These are phyloP conservation scores for Ophiodon elongatus DNA, from an alignment of 2,113 vertebrate genomes.

Conservation along the genomic window DNA sequence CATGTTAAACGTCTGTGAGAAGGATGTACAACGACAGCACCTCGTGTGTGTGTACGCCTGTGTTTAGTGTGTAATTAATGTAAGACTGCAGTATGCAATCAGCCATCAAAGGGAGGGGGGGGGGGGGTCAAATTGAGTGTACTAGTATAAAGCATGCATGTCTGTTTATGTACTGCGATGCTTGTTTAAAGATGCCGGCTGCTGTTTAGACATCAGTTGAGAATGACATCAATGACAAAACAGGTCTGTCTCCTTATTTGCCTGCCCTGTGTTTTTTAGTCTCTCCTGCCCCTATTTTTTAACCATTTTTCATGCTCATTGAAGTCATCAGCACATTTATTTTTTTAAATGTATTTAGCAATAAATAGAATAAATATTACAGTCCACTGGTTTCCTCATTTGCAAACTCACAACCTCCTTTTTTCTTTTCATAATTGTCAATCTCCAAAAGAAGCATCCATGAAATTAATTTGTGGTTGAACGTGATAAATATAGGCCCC, in stretches of 20 bases:
- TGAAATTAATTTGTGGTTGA: constrained; percentile 78
- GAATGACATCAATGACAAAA: not conserved
- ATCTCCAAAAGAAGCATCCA: constrained; percentile 78
- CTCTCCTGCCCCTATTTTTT: not conserved
- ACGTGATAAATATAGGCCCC: constrained; percentile 48
- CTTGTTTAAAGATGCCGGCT: not conserved
- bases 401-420: constrained; percentile 53
- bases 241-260: not conserved
- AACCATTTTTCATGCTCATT: constrained; percentile 9
- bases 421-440: constrained; percentile 70
- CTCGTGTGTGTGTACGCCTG: not conserved
- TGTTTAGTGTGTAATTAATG: not conserved
- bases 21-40: not conserved
- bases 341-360: not conserved
- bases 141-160: not conserved
- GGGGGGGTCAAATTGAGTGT: not conserved
- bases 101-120: no score
- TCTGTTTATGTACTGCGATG: not conserved
- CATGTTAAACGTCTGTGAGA: not conserved
- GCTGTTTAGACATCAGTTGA: not conserved
- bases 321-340: constrained; percentile 3
- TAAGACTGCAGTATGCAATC: not conserved
- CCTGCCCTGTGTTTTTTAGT: not conserved
- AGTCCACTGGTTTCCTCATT: constrained; percentile 69
- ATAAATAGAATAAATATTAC: constrained; percentile 55